phyloP scores from a whole-genome alignment of 2,888 invertebrate species.

The Cephus spinipes region DNA sequence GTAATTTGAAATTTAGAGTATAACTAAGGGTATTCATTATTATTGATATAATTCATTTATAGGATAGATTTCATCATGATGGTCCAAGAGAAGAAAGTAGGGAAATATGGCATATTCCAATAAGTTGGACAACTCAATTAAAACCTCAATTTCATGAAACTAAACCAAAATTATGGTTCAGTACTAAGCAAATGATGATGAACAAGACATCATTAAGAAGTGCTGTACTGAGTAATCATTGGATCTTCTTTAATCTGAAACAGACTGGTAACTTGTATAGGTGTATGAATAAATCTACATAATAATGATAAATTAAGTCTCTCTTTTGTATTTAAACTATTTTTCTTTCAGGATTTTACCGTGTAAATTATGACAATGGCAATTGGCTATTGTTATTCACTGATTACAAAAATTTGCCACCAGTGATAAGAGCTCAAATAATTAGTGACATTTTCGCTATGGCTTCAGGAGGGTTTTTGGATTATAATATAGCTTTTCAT shows the following conservation, averaged over 20 bases:
- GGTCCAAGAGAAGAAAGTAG: conserved; percentile 43
- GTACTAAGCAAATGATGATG: conserved; percentile 51
- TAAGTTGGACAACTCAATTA: conserved; percentile 65
- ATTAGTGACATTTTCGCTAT: conserved; percentile 77
- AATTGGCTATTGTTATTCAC: conserved; percentile 73
- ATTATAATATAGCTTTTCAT: conserved; percentile 71
- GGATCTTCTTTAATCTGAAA: conserved; percentile 75
- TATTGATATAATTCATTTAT: conserved; percentile 19
- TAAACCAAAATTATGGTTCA: conserved; percentile 69
- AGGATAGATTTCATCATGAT: conserved; percentile 43
- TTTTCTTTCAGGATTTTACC: conserved; percentile 72
- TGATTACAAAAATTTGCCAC: conserved; percentile 70
- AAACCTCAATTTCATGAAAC: conserved; percentile 60
- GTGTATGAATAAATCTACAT: neutral
- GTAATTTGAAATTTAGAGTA: neutral
- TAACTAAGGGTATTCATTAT: neutral
- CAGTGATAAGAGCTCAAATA: conserved; percentile 75
- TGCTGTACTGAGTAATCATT: conserved; percentile 63
- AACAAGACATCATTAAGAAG: conserved; percentile 54
- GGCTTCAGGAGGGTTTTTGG: conserved; percentile 70
- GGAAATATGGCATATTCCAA: conserved; percentile 68
- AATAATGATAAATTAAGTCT: neutral
- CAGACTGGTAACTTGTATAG: conserved; percentile 70
- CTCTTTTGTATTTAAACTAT: conserved; percentile 39
- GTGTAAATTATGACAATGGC: conserved; percentile 74